These are phyloP conservation scores for Cenopis cana DNA, from an alignment of 2,888 invertebrate species.

Conservation along the genomic window DNA sequence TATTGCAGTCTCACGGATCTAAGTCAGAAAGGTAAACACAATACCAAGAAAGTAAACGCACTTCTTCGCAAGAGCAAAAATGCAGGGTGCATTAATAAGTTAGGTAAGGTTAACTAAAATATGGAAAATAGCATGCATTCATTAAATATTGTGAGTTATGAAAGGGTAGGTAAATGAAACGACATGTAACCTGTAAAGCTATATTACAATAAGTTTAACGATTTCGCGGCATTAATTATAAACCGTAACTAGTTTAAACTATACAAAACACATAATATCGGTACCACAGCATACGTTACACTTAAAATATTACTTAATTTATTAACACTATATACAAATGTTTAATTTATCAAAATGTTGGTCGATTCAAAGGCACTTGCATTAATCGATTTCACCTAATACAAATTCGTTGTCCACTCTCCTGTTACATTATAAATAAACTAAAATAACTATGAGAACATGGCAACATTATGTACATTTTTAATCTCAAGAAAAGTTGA, in stretches of 20 bases:
- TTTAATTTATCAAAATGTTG: conserved; percentile 30
- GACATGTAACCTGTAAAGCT: conserved; percentile 22
- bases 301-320: conserved; percentile 31
- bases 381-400: conserved; percentile 10
- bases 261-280: conserved; percentile 41
- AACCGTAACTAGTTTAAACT: conserved; percentile 33
- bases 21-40: neutral
- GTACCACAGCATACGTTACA: conserved; percentile 39
- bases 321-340: conserved; percentile 44
- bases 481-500: conserved; percentile 26
- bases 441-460: conserved; percentile 41
- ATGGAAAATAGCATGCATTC: too few relatives aligned
- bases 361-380: conserved; percentile 42
- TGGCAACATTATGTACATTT: conserved; percentile 44
- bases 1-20: neutral
- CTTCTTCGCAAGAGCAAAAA: too few relatives aligned
- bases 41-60: neutral
- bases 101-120: too few relatives aligned
- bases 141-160: too few relatives aligned
- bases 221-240: conserved; percentile 22
- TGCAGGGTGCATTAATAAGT: too few relatives aligned
- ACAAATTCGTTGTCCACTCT: conserved; percentile 36
- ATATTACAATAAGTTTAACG: conserved; percentile 41
- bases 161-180: conserved; percentile 8
- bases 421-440: conserved; percentile 31